Conservation (phyloP, 2,797 vertebrate genomes). For the Steatocranus sp. region DNA sequence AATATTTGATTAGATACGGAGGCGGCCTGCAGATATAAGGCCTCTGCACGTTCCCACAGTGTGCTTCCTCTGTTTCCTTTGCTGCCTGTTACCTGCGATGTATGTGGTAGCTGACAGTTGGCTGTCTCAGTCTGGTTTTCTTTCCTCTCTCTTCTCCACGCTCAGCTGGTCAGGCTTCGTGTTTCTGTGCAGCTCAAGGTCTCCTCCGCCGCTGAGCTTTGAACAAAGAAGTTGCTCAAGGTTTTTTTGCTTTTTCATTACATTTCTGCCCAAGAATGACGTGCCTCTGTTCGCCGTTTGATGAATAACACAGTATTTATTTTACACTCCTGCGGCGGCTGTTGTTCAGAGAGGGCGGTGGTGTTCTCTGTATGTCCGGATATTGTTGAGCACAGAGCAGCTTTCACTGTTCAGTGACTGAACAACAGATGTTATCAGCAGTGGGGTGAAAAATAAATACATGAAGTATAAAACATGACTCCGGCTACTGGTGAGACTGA, state of each 20-base stretch:
- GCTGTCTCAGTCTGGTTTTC: slow-evolving; percentile 1
- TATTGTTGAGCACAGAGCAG: neutral
- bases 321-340: neutral
- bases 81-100: slow-evolving; percentile 24
- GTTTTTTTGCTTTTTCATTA: slow-evolving; percentile 4
- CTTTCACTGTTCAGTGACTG: neutral
- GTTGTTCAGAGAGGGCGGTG: neutral
- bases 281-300: neutral
- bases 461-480: neutral
- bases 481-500: neutral
- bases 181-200: slow-evolving; percentile 38
- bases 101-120: neutral
- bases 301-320: neutral
- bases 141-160: neutral
- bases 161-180: neutral
- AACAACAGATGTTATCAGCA: slow-evolving; percentile 18
- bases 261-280: neutral
- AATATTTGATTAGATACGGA: neutral
- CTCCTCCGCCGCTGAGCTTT: neutral
- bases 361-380: neutral
- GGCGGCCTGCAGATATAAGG: neutral
- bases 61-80: neutral
- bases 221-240: slow-evolving; percentile 23
- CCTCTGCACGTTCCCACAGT: neutral
- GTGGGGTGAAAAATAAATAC: neutral